Base-by-base conservation (phyloP, 2,113 vertebrate species). In the Sminthopsis crassicaudata region DNA sequence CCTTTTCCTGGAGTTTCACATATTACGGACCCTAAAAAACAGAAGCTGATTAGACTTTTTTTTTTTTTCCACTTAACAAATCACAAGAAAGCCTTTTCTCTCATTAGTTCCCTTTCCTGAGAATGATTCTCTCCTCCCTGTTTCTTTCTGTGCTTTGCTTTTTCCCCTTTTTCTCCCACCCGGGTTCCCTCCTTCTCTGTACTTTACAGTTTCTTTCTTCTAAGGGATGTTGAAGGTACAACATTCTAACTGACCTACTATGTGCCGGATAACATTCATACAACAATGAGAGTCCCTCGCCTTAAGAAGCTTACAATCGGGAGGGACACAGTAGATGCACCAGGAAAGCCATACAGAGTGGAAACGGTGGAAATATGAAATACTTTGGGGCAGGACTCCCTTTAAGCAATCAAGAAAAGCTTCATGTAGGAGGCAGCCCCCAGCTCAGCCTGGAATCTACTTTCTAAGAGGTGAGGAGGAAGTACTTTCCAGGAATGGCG, bases 1-100 rank as follows among this genome's bases (percentile, higher is more conserved):
- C n/a, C 67, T 84, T 42, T 42, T 19, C n/a, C n/a, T 23, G 67
- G 67, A 84, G 19, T 42, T 42, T 19, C 19, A 42, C n/a, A 42
- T 42, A 7, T 84, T 23, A 84, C 23, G n/a, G 3, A 7, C 46
- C 0, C 0, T 6, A 24, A 26, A 90, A 36, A 11, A 19, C 12
- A 3, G 22, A 46, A 55, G 52, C 26, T 10, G 7, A 0, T 0
- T 1, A 26, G 90, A 16, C 92, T 2, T 46, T 23, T n/a, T 48
- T 23, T n/a, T 48, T 42, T 8, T 36, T 42, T 42, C 60, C n/a
- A 91, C 26, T 36, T 10, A 36, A 5, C 90, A 7, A 8, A 4
- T 0, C 42, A 25, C 27, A 48, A 0, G 42, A 19, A 36, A 92
- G 11, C 5, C 0, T 46, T n/a, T 10, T 48, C 14, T 42, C 27